Evolutionary conservation across 53 echinoderm and acorn worm genomes (phyloP), one percentile per base, ranked within the genome.

Genomic region (Zoroaster sp.): DNA sequence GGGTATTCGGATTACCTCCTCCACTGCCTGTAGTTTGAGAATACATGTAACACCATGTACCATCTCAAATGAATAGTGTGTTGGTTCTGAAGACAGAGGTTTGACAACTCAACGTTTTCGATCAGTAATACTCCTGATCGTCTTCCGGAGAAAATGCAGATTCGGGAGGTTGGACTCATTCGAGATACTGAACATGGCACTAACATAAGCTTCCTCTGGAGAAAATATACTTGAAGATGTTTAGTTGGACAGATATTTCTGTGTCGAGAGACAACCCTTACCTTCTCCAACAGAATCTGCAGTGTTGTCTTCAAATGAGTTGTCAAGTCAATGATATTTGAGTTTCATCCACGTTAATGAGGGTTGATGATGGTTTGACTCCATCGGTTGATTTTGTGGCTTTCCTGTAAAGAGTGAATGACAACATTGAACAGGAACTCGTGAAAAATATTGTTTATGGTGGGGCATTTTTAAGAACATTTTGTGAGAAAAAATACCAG

Each of bases 241-340:
- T 69, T 14, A 8, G 8, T 8, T 47, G 49, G 8, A 14, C 49
- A 47, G 14, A 8, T 10, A 47, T 10, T 14, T n/a, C n/a, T n/a
- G n/a, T n/a, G n/a, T n/a, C n/a, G n/a, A 53, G 20, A 20, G 1
- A n/a, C 25, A 9, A 59, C 21, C 21, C 63, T 43, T 67, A 43
- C 65, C 81, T 66, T 81, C 21, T 66, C 67, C 43, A 43, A 43
- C 81, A 39, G 34, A 14, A 44, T 81, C 81, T 59, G 63, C 28
- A 31, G 28, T 38, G 12, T 6, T 13, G 2, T 18, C 38, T 2
- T 30, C 30, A 41, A 81, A 66, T 23, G 66, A 66, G 31, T 81
- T 30, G 2, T 81, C 81, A 2, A 28, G 32, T 81, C n/a, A n/a
- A n/a, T 81, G 32, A 5, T 40, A 3, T 28, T 81, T 39, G 41